phyloP scores from a whole-genome alignment of 2,888 invertebrate genomes.

The Tryphoninae sp. region DNA sequence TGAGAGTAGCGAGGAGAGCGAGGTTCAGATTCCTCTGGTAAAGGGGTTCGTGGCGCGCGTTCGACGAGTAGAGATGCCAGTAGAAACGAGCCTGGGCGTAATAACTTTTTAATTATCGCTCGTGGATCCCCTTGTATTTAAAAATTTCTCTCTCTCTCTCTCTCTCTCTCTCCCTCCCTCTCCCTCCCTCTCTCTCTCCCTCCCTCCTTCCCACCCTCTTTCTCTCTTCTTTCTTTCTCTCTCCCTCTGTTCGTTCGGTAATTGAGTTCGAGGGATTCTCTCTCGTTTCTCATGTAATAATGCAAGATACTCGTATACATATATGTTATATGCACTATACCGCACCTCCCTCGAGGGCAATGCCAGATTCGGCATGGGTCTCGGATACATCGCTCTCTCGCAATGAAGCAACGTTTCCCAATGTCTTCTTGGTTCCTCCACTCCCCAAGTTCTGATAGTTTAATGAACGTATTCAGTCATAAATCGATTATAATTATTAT shows the following conservation, averaged over 20 bases:
- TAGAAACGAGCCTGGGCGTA: constrained; percentile 71
- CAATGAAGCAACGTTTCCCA: constrained; percentile 71
- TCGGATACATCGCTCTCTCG: constrained; percentile 67
- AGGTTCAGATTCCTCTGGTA: constrained; percentile 68
- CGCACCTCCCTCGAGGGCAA: constrained; percentile 70
- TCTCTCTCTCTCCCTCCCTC: constrained; percentile 24
- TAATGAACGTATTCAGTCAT: background rate
- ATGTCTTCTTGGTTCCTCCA: constrained; percentile 61
- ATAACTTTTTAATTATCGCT: constrained; percentile 67
- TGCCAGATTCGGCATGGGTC: constrained; percentile 66
- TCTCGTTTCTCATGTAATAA: constrained; percentile 53
- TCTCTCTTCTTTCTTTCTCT: constrained; percentile 4
- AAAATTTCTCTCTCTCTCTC: constrained; percentile 13
- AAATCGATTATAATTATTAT: background rate
- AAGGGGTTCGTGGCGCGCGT: constrained; percentile 62
- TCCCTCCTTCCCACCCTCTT: constrained; percentile 7
- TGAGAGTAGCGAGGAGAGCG: constrained; percentile 63
- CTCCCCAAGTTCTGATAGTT: constrained; percentile 49
- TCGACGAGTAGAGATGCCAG: constrained; percentile 70
- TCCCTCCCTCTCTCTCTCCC: background rate
- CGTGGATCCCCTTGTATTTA: constrained; percentile 33
- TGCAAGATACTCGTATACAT: constrained; percentile 37
- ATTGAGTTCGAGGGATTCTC: constrained; percentile 68
- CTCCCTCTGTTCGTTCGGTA: constrained; percentile 60
- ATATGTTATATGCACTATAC: constrained; percentile 47